A percentile compares a stretch with the other conserved stretches of the same genome.
Conservation (phyloP, 2,888 invertebrate species). For the Melanostoma scalare region DNA sequence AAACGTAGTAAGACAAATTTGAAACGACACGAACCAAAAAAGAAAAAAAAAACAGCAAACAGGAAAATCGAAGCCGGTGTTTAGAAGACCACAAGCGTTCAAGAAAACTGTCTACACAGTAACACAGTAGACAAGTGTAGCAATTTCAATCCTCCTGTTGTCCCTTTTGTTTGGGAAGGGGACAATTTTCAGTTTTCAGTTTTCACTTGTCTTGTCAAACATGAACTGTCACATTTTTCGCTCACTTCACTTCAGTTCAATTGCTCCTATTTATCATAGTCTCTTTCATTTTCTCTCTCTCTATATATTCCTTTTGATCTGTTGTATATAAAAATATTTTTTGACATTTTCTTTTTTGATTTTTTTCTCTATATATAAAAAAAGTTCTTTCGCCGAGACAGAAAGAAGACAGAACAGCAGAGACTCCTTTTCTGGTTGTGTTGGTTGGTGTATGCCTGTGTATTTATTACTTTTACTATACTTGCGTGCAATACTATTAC, state of each 20-base stretch:
- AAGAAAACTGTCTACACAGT: constrained; percentile 25
- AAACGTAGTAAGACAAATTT: not conserved
- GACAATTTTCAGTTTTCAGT: constrained; percentile 17
- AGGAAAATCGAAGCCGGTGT: constrained; percentile 54
- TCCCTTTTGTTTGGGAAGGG: constrained; percentile 12
- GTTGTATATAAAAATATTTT: constrained; percentile 11
- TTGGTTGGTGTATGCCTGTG: too few species aligned
- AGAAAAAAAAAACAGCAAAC: too few species aligned
- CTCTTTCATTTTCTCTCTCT: constrained; percentile 14
- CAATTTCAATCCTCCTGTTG: constrained; percentile 2
- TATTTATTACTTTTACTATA: too few species aligned
- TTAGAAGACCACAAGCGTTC: constrained; percentile 4
- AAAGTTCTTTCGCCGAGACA: too few species aligned
- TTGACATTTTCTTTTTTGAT: constrained; percentile 19
- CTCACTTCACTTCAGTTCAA: not conserved
- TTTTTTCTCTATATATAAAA: not conserved
- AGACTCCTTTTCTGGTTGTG: too few species aligned
- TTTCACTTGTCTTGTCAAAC: constrained; percentile 31
- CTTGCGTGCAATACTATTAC: too few species aligned
- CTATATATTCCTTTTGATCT: not conserved
- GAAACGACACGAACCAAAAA: constrained; percentile 41
- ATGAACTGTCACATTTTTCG: constrained; percentile 44
- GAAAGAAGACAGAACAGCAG: too few species aligned
- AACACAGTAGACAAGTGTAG: constrained; percentile 2
- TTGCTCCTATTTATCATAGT: constrained; percentile 16